Evolutionary conservation across 2,113 vertebrate species (phyloP), one percentile per base, ranked within the genome.

Genomic region (Leptobrachium leishanense): DNA sequence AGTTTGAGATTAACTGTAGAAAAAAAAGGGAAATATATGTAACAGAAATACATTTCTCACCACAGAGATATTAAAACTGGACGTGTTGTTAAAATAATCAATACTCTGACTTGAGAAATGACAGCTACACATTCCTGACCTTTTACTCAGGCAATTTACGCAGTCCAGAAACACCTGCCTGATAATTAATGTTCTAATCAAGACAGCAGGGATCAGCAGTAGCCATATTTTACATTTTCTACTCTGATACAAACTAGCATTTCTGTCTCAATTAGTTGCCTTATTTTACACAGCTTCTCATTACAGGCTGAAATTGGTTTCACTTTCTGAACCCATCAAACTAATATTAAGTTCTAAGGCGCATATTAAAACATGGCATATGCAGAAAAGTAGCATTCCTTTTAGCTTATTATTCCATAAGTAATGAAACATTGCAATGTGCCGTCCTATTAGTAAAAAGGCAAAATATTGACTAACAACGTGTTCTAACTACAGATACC

Each of bases 141-240:
- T 93, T 93, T 92, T 54, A 66, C 31, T 43, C 79, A 86, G 82
- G 63, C 87, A 83, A 91, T 91, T 92, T 91, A 85, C 81, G 79
- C 55, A 82, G 86, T 86, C 84, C 31, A 0, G 82, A 89, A 89
- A 87, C 90, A 92, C 88, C 87, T 91, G 90, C 87, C 85, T 90
- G 85, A 84, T 90, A 91, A 92, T 92, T 90, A 91, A 90, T 88
- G 88, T 88, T 87, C 87, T 92, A 92, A 93, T 91, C 85, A 86
- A 86, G 81, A 79, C 84, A 88, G 81, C 81, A 82, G 84, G 84
- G 62, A 86, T 86, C 82, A 82, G 62, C 63, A 82, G 74, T 88
- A 84, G 82, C 76, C 69, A 68, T 11, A 0, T 82, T 84, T 75
- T 20, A 0, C 1, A 39, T 69, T 77, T 81, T 81, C 72, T 82